Evolutionary conservation across 2,797 vertebrate species (phyloP).

Genomic region (Enteromius fasciolatus): DNA sequence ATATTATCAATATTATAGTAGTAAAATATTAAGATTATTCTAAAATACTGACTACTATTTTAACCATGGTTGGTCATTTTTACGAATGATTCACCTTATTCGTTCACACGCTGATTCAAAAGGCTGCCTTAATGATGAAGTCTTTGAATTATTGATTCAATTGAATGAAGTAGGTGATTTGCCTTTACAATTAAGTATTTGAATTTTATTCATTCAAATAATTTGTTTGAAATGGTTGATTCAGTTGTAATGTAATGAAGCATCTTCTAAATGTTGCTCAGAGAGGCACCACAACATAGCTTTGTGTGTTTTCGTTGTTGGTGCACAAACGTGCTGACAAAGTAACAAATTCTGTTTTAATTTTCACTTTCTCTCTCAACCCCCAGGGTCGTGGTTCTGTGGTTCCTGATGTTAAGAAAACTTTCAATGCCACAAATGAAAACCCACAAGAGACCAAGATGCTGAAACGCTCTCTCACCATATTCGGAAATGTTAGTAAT

Average conservation of each 20-base stretch:
- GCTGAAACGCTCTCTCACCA: constrained; percentile 66
- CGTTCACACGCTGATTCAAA: not conserved
- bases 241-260: not conserved
- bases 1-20: not conserved
- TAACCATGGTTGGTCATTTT: not conserved
- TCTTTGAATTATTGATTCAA: not conserved
- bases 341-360: not conserved
- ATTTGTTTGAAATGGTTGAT: not conserved
- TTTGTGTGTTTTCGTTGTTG: not conserved
- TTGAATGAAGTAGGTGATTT: not conserved
- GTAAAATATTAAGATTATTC: not conserved
- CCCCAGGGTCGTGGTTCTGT: constrained; percentile 32
- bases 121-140: not conserved
- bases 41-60: not conserved
- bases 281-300: not conserved
- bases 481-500: constrained; percentile 66
- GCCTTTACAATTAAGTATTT: not conserved
- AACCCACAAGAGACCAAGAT: constrained; percentile 64
- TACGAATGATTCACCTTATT: not conserved
- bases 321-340: not conserved
- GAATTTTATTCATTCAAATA: not conserved
- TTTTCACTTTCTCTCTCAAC: not conserved
- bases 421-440: constrained; percentile 55
- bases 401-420: constrained; percentile 53
- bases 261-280: not conserved